Base-by-base conservation (phyloP, 2,797 vertebrate species). In the Austrolebias charrua region DNA sequence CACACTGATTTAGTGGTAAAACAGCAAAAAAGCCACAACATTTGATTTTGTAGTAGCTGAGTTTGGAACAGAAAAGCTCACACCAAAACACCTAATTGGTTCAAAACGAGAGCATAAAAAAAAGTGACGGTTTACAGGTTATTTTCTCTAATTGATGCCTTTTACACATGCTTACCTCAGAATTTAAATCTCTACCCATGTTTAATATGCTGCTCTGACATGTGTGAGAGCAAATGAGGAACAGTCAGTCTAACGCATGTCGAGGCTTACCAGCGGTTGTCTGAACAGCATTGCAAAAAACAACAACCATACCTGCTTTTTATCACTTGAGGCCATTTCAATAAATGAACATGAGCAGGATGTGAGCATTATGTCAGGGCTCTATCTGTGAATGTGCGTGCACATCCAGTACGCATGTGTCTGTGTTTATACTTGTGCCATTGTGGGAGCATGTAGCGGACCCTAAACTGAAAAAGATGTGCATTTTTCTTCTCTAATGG, bases 381-480 rank as follows among this genome's bases (percentile, higher is more conserved):
- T 47, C 55, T n/a, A n/a, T n/a, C n/a, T 83, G 80, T 80, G 81
- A 76, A 74, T 78, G 71, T 84, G 83, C 79, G 67, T 78, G 63
- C 85, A 71, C 70, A 59, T 78, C 80, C 56, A 55, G 60, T 82
- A 79, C 53, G 73, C 82, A 78, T 83, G 79, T 52, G 83, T 73
- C 78, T 76, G 84, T 91, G 90, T 89, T 90, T 90, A 87, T 74
- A 74, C 78, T 78, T 67, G 68, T 86, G 78, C 84, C 78, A 81
- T 80, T 83, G 85, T 46, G 43, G 24, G 70, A 82, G 82, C 84
- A 85, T 84, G 79, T 83, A 88, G 77, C 69, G 67, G 69, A 83
- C 67, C 78, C 71, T 88, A 90, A 92, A 81, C 86, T 84, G 79
- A 90, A 90, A 90, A 90, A 91, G 86, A 91, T 88, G 88, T 86